A percentile compares a stretch with the other conserved stretches of the same genome.
Evolutionary conservation across 2,888 invertebrate genomes (phyloP).

Genomic region (Polyploca ridens): DNA sequence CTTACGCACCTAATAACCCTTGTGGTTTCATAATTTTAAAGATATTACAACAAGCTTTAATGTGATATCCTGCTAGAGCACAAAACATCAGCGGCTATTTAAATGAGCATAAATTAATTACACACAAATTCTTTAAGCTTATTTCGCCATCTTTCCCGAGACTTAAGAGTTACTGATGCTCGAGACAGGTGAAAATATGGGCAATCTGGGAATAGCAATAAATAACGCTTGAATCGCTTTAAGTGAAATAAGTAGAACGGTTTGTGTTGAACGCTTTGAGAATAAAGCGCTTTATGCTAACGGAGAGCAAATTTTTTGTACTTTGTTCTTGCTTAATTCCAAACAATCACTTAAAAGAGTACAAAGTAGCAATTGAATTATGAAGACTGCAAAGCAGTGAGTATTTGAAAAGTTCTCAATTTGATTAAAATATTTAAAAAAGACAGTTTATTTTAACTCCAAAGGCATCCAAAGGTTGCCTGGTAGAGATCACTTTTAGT

Average conservation of each 20-base stretch:
- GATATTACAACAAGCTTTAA: too few relatives aligned
- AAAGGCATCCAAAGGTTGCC: too few relatives aligned
- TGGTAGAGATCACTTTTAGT: too few relatives aligned
- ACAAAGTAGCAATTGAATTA: not conserved
- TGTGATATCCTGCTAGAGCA: too few relatives aligned
- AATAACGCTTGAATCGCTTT: constrained; percentile 8
- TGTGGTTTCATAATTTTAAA: too few relatives aligned
- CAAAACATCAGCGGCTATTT: not conserved
- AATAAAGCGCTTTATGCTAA: not conserved
- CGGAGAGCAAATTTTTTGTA: not conserved
- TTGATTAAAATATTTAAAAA: too few relatives aligned
- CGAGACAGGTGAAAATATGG: constrained; percentile 8
- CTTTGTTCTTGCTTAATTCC: not conserved
- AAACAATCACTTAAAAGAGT: not conserved
- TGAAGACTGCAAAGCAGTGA: too few relatives aligned
- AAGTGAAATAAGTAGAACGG: constrained; percentile 6
- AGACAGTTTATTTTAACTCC: too few relatives aligned
- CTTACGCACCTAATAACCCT: too few relatives aligned
- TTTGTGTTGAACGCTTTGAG: constrained; percentile 1
- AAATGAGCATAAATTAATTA: not conserved
- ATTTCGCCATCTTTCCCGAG: not conserved
- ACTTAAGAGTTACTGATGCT: constrained; percentile 4
- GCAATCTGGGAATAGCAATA: constrained; percentile 5
- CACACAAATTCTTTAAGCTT: not conserved
- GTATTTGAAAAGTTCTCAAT: too few relatives aligned